Evolutionary conservation across 92 coral and sea anemone genomes (phyloP), one percentile per base, ranked within the genome.

Genomic region (Paragorgia papillata): DNA sequence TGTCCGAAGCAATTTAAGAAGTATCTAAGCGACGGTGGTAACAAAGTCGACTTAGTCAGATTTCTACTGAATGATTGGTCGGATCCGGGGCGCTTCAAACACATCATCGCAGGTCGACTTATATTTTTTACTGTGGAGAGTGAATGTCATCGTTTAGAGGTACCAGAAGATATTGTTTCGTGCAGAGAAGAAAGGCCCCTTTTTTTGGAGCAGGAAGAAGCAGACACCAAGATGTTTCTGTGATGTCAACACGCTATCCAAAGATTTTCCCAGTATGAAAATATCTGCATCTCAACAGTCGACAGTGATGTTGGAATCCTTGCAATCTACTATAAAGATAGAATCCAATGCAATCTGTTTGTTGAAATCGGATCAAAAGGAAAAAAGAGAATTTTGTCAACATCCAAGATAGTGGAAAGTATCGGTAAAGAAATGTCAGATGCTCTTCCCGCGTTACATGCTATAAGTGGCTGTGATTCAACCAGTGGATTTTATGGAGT

Each of bases 171-270:
- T 25, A 28, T 21, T 1, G 73, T 65, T 13, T 27, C 73, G 35
- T 34, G 27, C 35, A 39, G 50, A 34, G 43, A 18, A 14, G 73
- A 65, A 65, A 51, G 37, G 21, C 43, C 54, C 12, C 73, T 65
- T 65, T 27, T 9, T 35, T 65, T 51, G 31, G 73, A 40, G 24
- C 51, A 65, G 46, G 73, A 65, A 65, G 73, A 35, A 39, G 73
- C 73, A 18, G 73, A 65, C 51, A 65, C 73, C 26, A 65, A 65
- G 31, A 65, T 65, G 31, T 65, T 65, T 44, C 31, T 65, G 35
- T 65, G 73, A 7, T 65, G 73, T 28, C 73, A 65, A 41, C 51
- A 65, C 53, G 73, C 73, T 65, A 35, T 33, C 69, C 41, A 62
- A 28, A 17, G 40, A 7, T 29, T 62, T 34, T 6, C 66, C 8